Base-by-base conservation (phyloP, 1,140 invertebrate species). In the Antheraea mylitta region DNA sequence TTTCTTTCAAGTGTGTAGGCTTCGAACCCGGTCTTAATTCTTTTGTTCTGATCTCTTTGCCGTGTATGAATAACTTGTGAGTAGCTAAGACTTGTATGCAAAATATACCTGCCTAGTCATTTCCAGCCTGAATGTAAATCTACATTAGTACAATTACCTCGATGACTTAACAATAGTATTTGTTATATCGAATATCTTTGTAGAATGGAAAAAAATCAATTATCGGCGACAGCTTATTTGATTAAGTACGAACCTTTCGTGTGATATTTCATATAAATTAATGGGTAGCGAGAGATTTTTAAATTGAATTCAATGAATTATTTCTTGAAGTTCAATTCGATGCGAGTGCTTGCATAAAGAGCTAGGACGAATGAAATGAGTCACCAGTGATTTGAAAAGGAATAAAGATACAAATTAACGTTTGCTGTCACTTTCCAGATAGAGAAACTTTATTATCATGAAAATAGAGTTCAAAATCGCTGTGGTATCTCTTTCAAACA, bases 331-430 rank as follows among this genome's bases (percentile, higher is more conserved):
- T 81, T 77, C 76, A 78, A 81, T 81, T 81, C 72, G 68, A 77
- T 70, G 66, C 70, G 74, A 82, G 70, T 69, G 77, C 58, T 70
- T 70, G 45, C 45, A 68, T 73, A 77, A 73, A 80, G 78, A 80
- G 76, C 71, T 73, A 79, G 77, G 77, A 77, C 75, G 72, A 72
- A 79, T 72, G 69, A 67, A 81, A 82, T 85, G 79, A 87, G 80
- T 87, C 83, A 87, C 82, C 72, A 82, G 76, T 78, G 77, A 85
- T 81, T 83, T 82, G 71, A 83, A 85, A 78, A 77, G 71, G 79
- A 85, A 84, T 80, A 81, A 80, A 13, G 74, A 75, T 71, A 75
- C 53, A 64, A 38, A 11, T 30, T 58, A 65, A 75, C 53, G 63
- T 18, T 16, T 38, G 60, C 68, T 45, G 75, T 76, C 70, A 59